phyloP scores from a whole-genome alignment of 1,140 invertebrate genomes.

The Drosophila takahashii region DNA sequence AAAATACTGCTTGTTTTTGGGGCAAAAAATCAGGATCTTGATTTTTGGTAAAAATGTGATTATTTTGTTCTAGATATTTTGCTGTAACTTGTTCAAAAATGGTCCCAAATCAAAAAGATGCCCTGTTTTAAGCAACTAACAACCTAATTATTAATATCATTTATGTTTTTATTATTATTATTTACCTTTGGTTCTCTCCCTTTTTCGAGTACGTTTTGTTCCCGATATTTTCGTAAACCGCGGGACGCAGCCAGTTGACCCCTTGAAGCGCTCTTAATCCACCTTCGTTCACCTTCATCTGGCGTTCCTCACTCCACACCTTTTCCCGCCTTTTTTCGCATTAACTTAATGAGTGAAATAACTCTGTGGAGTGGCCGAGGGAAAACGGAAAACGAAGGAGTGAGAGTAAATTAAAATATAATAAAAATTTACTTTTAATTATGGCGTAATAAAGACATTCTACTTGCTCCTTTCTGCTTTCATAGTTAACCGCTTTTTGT shows the following conservation, averaged over 20 bases:
- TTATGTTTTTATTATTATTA: too few species aligned
- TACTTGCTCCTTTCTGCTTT: constrained; percentile 1
- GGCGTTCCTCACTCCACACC: not conserved
- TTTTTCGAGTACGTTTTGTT: not conserved
- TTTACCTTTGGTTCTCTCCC: not conserved
- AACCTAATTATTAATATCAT: too few species aligned
- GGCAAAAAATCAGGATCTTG: too few species aligned
- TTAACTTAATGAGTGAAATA: constrained; percentile 63
- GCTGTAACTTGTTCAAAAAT: too few species aligned
- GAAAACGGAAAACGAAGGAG: not conserved
- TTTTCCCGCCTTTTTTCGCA: constrained; percentile 41
- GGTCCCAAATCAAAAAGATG: too few species aligned
- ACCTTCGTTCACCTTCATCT: constrained; percentile 23
- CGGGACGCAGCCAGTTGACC: constrained; percentile 13
- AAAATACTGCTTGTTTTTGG: too few species aligned
- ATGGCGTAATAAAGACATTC: constrained; percentile 64
- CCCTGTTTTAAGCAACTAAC: too few species aligned
- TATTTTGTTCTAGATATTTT: too few species aligned
- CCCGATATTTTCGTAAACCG: not conserved
- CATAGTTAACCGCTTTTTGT: constrained; percentile 1
- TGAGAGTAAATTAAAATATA: constrained; percentile 42
- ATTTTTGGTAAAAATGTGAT: too few species aligned
- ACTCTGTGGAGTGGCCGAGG: constrained; percentile 10
- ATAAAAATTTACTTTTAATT: constrained; percentile 64
- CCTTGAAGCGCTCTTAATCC: constrained; percentile 30